Conservation (phyloP, 2,797 vertebrate genomes). For the Netta rufina region DNA sequence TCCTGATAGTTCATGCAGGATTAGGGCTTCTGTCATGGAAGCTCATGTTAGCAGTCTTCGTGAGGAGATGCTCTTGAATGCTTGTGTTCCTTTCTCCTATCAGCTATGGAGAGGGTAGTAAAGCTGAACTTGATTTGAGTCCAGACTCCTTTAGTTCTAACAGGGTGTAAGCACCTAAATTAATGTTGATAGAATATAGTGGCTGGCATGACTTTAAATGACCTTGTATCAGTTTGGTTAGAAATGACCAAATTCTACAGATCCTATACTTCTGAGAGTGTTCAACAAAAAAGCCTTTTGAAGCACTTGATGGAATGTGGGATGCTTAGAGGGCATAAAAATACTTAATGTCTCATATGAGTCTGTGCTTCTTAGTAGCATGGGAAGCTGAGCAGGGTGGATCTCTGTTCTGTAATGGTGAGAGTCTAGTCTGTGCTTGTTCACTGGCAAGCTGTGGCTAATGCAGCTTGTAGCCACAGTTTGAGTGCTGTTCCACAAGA, state of each 20-base stretch:
- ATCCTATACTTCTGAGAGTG: neutral
- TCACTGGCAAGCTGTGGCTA: neutral
- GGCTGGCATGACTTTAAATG: neutral
- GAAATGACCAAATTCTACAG: neutral
- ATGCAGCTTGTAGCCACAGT: neutral
- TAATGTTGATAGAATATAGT: neutral
- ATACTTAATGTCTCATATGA: rapidly evolving
- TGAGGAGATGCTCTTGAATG: neutral
- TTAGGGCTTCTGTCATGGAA: neutral
- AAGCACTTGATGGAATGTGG: neutral
- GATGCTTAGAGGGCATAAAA: neutral
- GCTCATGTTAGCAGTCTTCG: rapidly evolving
- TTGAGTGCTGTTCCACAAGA: neutral
- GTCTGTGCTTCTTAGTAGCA: neutral
- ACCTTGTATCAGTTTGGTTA: neutral
- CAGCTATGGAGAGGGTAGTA: neutral
- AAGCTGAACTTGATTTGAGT: neutral
- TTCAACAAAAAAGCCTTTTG: neutral
- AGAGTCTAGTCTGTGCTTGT: neutral
- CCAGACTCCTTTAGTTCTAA: neutral
- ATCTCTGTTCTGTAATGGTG: neutral
- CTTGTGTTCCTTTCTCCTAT: neutral
- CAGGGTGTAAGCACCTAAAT: neutral
- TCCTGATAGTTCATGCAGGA: rapidly evolving
- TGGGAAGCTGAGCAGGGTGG: neutral